A percentile compares a stretch with the other conserved stretches of the same genome.
phyloP scores from a whole-genome alignment of 2,113 vertebrate species.

The Elaphurus davidianus region DNA sequence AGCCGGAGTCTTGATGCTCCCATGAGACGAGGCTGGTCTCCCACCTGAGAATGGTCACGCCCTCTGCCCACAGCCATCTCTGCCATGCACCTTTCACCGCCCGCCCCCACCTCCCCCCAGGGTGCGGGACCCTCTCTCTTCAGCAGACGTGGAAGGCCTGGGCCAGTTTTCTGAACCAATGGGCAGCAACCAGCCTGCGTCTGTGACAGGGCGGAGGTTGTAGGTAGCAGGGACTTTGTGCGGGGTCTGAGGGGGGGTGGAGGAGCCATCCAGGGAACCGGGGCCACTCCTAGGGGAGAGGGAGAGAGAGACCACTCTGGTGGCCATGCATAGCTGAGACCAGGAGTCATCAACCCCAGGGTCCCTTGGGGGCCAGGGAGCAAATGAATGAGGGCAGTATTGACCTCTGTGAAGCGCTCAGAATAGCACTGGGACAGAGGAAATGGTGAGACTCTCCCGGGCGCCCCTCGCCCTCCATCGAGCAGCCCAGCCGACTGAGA shows the following conservation, averaged over 20 bases:
- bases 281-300: background rate
- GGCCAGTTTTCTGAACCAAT: background rate
- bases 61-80: background rate
- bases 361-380: background rate
- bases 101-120: background rate
- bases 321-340: background rate
- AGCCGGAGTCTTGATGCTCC: background rate
- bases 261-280: too few species aligned
- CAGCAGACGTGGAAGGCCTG: background rate
- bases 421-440: background rate
- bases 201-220: background rate
- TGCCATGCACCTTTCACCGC: background rate
- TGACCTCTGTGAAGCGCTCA: background rate
- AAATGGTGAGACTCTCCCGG: background rate
- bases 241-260: rapidly evolving
- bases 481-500: rapidly evolving
- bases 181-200: background rate
- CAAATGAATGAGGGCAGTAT: background rate
- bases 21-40: background rate
- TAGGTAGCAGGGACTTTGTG: background rate
- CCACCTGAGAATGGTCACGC: rapidly evolving
- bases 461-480: rapidly evolving
- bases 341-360: background rate
- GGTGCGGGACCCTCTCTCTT: background rate
- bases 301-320: background rate